Conservation (phyloP, 2,888 invertebrate species). For the Asteroscopus sphinx region DNA sequence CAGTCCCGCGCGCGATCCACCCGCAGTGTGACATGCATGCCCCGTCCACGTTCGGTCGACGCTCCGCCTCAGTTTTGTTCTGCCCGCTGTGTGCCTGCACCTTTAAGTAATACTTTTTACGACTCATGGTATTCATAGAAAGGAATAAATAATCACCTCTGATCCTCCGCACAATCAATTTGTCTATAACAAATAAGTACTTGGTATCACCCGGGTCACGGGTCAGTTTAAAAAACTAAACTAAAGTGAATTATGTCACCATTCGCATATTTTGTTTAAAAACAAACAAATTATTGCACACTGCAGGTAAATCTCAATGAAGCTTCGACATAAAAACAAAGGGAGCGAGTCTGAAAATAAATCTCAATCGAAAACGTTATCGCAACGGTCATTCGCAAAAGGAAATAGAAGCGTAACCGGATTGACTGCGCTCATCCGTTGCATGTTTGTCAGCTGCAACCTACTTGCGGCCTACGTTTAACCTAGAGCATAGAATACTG, state of each 20-base stretch:
- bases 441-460: constrained; percentile 46
- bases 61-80: too few relatives aligned
- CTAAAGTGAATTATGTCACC: neutral
- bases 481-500: constrained; percentile 24
- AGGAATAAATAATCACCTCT: too few relatives aligned
- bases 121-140: too few relatives aligned
- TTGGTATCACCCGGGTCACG: too few relatives aligned
- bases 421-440: constrained; percentile 46
- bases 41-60: too few relatives aligned
- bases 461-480: constrained; percentile 47
- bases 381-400: constrained; percentile 52
- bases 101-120: too few relatives aligned
- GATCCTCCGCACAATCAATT: too few relatives aligned
- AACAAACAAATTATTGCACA: constrained; percentile 7
- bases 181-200: too few relatives aligned
- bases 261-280: neutral
- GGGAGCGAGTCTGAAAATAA: constrained; percentile 39
- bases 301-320: constrained; percentile 26
- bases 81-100: too few relatives aligned
- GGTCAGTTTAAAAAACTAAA: too few relatives aligned
- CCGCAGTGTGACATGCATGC: too few relatives aligned
- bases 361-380: constrained; percentile 53
- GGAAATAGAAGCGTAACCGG: constrained; percentile 57
- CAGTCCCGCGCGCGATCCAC: too few relatives aligned
- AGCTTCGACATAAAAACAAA: constrained; percentile 31